A percentile compares a stretch with the other conserved stretches of the same genome.
These are phyloP conservation scores for Parapristionchus giblindavisi DNA, from an alignment of 2,888 invertebrate genomes.

Conservation along the genomic window DNA sequence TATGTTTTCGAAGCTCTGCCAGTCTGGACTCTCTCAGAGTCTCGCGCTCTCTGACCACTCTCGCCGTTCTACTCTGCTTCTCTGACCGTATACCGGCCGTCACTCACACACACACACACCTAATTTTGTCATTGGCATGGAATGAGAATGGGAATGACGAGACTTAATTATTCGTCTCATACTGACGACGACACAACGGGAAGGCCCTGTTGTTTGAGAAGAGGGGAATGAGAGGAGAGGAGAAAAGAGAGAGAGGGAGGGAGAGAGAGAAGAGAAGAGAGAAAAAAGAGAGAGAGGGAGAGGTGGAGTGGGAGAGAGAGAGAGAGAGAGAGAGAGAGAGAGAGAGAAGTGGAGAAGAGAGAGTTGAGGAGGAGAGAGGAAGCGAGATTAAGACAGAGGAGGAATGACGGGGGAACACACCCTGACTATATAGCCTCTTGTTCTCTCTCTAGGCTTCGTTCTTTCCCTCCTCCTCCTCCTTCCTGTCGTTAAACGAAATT, in stretches of 20 bases:
- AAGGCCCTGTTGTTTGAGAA: no score
- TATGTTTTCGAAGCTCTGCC: background rate
- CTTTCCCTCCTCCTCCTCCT: background rate
- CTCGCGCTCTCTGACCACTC: no score
- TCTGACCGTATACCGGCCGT: no score
- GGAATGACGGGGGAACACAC: background rate
- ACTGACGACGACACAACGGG: no score
- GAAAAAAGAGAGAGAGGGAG: conserved; percentile 7
- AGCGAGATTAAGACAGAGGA: background rate
- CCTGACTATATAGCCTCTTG: no score
- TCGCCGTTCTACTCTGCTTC: no score
- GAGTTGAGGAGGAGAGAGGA: conserved; percentile 10
- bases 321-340: conserved; percentile 8
- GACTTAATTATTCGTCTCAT: background rate
- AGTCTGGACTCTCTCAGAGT: background rate
- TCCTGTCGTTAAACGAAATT: no score
- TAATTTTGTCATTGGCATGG: background rate
- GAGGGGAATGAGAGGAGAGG: conserved; percentile 3
- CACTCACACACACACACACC: background rate
- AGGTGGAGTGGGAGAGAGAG: background rate
- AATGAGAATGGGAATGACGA: background rate
- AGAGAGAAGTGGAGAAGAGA: background rate
- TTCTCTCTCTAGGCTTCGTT: no score
- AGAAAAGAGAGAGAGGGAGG: background rate
- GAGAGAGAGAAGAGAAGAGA: background rate